A percentile compares a stretch with the other conserved stretches of the same genome.
phyloP scores from a whole-genome alignment of 2,113 vertebrate genomes.

The Corvus moneduloides region DNA sequence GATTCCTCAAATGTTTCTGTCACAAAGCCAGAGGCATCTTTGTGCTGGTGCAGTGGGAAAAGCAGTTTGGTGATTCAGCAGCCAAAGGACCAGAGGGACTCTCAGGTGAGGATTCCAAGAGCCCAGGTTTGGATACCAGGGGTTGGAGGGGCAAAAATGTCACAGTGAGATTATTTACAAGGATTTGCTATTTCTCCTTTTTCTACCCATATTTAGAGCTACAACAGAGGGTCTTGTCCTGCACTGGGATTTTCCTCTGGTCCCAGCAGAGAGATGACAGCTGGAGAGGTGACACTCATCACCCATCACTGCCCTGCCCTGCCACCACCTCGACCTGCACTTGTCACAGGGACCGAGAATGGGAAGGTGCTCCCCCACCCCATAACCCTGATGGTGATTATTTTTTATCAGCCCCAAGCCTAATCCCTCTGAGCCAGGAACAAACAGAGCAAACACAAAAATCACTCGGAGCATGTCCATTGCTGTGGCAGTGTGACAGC shows the following conservation, averaged over 20 bases:
- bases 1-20: not conserved
- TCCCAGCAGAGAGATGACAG: not conserved
- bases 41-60: not conserved
- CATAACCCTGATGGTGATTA: fast-evolving
- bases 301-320: not conserved
- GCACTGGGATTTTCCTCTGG: not conserved
- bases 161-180: not conserved
- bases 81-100: fast-evolving
- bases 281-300: not conserved
- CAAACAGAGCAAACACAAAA: not conserved
- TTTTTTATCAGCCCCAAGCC: not conserved
- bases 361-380: not conserved
- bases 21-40: not conserved
- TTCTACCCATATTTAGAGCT: not conserved
- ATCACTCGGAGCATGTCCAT: not conserved
- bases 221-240: not conserved
- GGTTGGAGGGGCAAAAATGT: fast-evolving
- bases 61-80: not conserved
- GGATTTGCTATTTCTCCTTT: not conserved
- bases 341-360: fast-evolving
- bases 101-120: not conserved
- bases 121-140: not conserved
- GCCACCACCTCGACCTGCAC: not conserved
- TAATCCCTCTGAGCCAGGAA: not conserved
- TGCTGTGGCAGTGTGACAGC: not conserved